A percentile compares a stretch with the other conserved stretches of the same genome.
Conservation (phyloP, 2,888 invertebrate genomes). For the Luperina nickerlii region DNA sequence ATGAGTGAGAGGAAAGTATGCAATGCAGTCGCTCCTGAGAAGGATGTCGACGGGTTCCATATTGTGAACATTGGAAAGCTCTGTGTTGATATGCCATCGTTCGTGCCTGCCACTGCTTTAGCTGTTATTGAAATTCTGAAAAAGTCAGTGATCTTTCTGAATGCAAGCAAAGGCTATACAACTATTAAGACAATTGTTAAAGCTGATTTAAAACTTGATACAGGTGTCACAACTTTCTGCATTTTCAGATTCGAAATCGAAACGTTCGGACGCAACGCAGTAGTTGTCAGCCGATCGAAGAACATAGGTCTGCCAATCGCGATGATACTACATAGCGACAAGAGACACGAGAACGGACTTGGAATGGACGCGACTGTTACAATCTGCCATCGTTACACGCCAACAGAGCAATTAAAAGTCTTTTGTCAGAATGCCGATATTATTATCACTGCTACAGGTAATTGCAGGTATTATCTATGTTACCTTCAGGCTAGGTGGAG, state of each 20-base stretch:
- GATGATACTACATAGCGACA: slow-evolving; percentile 95
- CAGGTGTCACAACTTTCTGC: neutral
- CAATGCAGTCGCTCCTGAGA: slow-evolving; percentile 94
- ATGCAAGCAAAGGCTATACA: neutral
- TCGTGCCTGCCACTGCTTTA: slow-evolving; percentile 95
- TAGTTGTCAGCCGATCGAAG: slow-evolving; percentile 97
- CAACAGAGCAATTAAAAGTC: slow-evolving; percentile 92
- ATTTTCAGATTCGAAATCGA: slow-evolving; percentile 90
- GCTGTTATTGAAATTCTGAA: slow-evolving; percentile 93
- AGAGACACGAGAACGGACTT: slow-evolving; percentile 91
- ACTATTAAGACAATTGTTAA: neutral
- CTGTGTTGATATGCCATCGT: slow-evolving; percentile 92
- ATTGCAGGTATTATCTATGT: slow-evolving; percentile 13
- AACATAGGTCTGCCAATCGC: slow-evolving; percentile 98
- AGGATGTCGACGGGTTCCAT: slow-evolving; percentile 98
- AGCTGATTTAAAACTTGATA: neutral
- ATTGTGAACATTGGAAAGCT: slow-evolving; percentile 95
- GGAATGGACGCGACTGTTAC: slow-evolving; percentile 97
- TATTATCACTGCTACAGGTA: slow-evolving; percentile 94
- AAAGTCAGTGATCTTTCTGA: slow-evolving; percentile 83
- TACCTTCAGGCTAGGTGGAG: neutral
- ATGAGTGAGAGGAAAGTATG: slow-evolving; percentile 94
- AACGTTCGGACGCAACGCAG: slow-evolving; percentile 96
- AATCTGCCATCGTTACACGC: slow-evolving; percentile 97
- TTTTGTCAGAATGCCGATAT: slow-evolving; percentile 94